A percentile compares a stretch with the other conserved stretches of the same genome.
These are phyloP conservation scores for Brachymystax lenok DNA, from an alignment of 2,797 vertebrate genomes.

Conservation along the genomic window DNA sequence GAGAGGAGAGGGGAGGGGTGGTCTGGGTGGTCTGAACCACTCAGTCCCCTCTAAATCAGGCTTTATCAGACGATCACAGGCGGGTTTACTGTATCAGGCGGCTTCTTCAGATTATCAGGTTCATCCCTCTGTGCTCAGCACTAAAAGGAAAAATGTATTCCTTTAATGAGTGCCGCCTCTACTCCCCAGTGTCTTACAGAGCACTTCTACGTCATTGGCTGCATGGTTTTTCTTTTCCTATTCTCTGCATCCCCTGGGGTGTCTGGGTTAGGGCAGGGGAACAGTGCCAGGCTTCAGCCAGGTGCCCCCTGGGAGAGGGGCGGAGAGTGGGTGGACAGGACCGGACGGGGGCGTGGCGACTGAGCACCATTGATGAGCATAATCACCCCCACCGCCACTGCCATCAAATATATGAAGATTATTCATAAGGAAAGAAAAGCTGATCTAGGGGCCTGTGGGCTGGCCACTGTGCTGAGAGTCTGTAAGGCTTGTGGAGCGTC, in stretches of 20 bases:
- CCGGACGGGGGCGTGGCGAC: conserved; percentile 8
- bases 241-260: conserved; percentile 25
- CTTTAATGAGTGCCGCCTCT: conserved; percentile 41
- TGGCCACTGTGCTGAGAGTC: background rate
- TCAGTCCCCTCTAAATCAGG: conserved; percentile 12
- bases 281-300: conserved; percentile 31
- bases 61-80: conserved; percentile 16
- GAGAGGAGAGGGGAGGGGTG: too few species aligned
- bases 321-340: background rate
- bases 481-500: conserved; percentile 17
- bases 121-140: conserved; percentile 15
- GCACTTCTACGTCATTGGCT: conserved; percentile 37
- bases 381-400: background rate
- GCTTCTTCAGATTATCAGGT: conserved; percentile 29
- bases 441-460: conserved; percentile 15
- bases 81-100: conserved; percentile 24
- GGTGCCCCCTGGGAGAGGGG: conserved; percentile 24
- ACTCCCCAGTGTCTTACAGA: conserved; percentile 31
- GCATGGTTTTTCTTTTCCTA: conserved; percentile 34
- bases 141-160: conserved; percentile 46
- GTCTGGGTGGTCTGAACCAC: too few species aligned
- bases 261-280: conserved; percentile 27
- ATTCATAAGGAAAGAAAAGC: conserved; percentile 20
- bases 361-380: conserved; percentile 23
- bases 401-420: conserved; percentile 40